phyloP scores from a whole-genome alignment of 2,888 invertebrate genomes.

The Lasioglossum zephyrum region DNA sequence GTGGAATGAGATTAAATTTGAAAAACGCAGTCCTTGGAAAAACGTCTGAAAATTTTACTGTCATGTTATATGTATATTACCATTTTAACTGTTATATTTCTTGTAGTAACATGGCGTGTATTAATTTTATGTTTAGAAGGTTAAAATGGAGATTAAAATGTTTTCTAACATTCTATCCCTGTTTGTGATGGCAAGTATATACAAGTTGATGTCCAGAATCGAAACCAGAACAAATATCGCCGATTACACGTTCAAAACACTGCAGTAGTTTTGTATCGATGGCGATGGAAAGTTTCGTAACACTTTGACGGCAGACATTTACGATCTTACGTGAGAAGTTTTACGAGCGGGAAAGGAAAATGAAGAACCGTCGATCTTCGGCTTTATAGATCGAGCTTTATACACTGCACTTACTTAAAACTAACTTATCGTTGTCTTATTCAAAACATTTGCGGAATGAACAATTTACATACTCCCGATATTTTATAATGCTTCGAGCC shows the following conservation, averaged over 20 bases:
- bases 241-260: slow-evolving; percentile 27
- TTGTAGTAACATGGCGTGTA: background rate
- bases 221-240: slow-evolving; percentile 33
- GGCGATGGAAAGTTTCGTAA: slow-evolving; percentile 46
- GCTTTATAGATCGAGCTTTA: slow-evolving; percentile 35
- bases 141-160: background rate
- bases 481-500: background rate
- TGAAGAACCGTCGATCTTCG: slow-evolving; percentile 27
- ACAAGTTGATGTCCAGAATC: slow-evolving; percentile 20
- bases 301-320: slow-evolving; percentile 35
- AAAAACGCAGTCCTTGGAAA: background rate
- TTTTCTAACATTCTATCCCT: background rate
- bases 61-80: background rate
- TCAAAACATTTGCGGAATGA: background rate
- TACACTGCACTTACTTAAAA: background rate
- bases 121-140: background rate
- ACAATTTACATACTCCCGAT: background rate
- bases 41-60: background rate
- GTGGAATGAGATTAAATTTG: background rate
- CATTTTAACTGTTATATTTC: background rate
- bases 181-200: background rate
- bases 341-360: slow-evolving; percentile 40
- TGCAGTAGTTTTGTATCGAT: slow-evolving; percentile 34
- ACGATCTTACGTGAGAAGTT: slow-evolving; percentile 55
- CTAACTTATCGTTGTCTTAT: slow-evolving; percentile 12